Conservation (phyloP, 2,888 invertebrate species). For the Abrostola tripartita region DNA sequence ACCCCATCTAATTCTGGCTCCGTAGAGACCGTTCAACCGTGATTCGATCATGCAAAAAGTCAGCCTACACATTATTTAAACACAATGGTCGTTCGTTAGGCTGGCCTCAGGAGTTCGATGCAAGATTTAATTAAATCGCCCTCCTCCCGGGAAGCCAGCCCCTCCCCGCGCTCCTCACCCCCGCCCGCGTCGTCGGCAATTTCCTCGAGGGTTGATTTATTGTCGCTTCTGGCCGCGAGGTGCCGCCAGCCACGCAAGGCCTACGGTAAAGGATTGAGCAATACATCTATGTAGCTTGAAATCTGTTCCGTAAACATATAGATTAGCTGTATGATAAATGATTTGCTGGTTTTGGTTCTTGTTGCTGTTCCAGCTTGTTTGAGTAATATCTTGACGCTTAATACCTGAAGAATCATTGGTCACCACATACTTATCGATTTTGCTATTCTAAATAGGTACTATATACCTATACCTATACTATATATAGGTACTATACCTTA, state of each 20-base stretch:
- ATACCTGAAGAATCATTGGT: neutral
- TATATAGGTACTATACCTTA: too few relatives aligned
- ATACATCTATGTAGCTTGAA: constrained; percentile 62
- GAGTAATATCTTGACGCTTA: neutral
- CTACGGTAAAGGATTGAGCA: constrained; percentile 82
- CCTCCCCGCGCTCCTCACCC: constrained; percentile 52
- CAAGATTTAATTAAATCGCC: constrained; percentile 90
- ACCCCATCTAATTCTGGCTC: constrained; percentile 61
- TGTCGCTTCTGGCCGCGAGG: constrained; percentile 80
- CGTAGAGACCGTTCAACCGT: constrained; percentile 60
- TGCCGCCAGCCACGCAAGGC: constrained; percentile 64
- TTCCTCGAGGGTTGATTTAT: constrained; percentile 88
- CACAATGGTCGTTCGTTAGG: constrained; percentile 88
- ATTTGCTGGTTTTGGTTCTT: constrained; percentile 15
- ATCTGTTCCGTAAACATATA: constrained; percentile 58
- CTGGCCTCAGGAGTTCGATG: constrained; percentile 88
- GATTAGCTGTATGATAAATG: constrained; percentile 44
- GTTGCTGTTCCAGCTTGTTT: constrained; percentile 11
- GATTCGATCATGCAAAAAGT: constrained; percentile 79
- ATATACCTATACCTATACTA: too few relatives aligned
- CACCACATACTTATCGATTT: too few relatives aligned
- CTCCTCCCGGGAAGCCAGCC: constrained; percentile 58
- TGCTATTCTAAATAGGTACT: too few relatives aligned
- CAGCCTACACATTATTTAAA: constrained; percentile 86
- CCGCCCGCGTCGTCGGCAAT: constrained; percentile 79